Base-by-base conservation (phyloP, 2,888 invertebrate genomes). In the Brenthis hecate region DNA sequence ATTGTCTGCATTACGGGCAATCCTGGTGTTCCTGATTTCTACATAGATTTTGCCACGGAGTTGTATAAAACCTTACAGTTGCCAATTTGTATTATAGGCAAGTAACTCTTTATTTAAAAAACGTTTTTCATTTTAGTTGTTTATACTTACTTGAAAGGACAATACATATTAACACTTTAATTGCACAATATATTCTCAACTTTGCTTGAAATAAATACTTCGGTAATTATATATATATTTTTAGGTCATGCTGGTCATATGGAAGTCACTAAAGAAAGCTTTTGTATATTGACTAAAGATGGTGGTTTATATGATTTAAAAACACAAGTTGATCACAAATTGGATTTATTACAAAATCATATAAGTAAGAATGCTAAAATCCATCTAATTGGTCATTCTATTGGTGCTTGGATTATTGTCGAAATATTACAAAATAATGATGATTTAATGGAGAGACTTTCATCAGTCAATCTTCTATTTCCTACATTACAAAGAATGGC, bases 401-500 rank as follows among this genome's bases (percentile, higher is more conserved):
- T 98, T 80, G 99, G 99, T 4, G 94, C 96, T 65, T 97, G 98
- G 94, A 95, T 98, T 80, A 94, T 95, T 72, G 82, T 98, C 68
- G 95, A 98, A 81, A 82, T 97, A 77, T 83, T 98, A 43, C 94
- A 95, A 74, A 88, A 95, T 73, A 77, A 89, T 72, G 88, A 94
- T 6, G 81, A 88, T 47, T 85, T 96, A 78, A 84, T 93, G 77
- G 78, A 88, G 43, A 93, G 93, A 76, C 82, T 96, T 50, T 85
- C 90, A n/a, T 94, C 95, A 74, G 93, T 94, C 71, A 96, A 96
- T 85, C 87, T 98, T 73, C 86, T 99, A 3, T 98, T 98, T 87
- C 98, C 99, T 1, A 97, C 98, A 0, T 88, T 99, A 55, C 98
- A 98, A 87, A 92, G 94, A 76, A 96, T 98, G 96, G 95, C 95